A percentile compares a stretch with the other conserved stretches of the same genome.
Conservation (phyloP, 1,140 invertebrate species). For the Magallana gigas region DNA sequence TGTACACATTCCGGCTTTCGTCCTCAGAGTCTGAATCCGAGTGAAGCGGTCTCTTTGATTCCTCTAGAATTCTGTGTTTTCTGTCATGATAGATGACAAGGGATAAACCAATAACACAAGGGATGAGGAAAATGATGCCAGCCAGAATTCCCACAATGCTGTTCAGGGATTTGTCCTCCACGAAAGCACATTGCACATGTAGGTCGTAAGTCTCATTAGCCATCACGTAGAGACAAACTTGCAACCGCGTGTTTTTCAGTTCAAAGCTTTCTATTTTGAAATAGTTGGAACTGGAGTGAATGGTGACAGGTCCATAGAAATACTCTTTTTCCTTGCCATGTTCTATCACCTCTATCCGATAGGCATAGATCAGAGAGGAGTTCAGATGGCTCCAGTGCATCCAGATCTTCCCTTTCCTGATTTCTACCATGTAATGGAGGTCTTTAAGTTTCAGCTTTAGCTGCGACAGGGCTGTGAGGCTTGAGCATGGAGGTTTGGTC, state of each 20-base stretch:
- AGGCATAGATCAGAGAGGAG: slow-evolving; percentile 17
- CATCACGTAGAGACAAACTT: slow-evolving; percentile 49
- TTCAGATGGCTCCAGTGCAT: slow-evolving; percentile 4
- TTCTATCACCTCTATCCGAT: neutral
- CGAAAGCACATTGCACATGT: slow-evolving; percentile 53
- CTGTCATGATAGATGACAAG: slow-evolving; percentile 66
- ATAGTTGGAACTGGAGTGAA: neutral
- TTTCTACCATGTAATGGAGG: slow-evolving; percentile 22
- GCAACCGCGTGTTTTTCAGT: slow-evolving; percentile 28
- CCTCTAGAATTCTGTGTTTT: neutral
- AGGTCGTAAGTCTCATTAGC: slow-evolving; percentile 36
- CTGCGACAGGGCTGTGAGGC: neutral
- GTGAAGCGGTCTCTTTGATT: neutral
- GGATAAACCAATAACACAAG: slow-evolving; percentile 58
- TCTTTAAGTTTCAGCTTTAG: neutral
- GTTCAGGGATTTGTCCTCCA: neutral
- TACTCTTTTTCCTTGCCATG: neutral
- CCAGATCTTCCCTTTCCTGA: slow-evolving; percentile 26
- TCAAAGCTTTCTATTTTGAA: slow-evolving; percentile 33
- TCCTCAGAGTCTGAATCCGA: neutral
- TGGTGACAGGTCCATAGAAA: neutral
- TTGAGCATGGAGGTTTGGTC: neutral
- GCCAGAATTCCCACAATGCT: slow-evolving; percentile 65
- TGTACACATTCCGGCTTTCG: neutral
- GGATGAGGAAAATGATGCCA: slow-evolving; percentile 67